Evolutionary conservation across 2,113 vertebrate species (phyloP).

Genomic region (Lophochroa leadbeateri): DNA sequence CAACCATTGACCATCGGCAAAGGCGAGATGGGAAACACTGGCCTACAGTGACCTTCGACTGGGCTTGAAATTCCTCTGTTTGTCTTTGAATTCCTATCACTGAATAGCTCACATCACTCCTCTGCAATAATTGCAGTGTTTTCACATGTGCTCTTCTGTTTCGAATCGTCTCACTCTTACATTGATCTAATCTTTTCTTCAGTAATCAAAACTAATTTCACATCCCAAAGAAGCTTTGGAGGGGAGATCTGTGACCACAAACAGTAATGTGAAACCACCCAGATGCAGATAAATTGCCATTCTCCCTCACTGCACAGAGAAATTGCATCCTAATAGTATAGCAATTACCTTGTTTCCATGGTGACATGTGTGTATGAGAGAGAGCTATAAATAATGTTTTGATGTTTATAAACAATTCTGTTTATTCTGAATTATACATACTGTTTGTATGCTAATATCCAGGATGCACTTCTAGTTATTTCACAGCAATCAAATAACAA

Average conservation of each 20-base stretch:
- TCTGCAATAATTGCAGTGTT: background rate
- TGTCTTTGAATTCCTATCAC: background rate
- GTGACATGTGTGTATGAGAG: accelerated
- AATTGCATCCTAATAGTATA: background rate
- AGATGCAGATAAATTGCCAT: slow-evolving; percentile 27
- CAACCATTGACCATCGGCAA: background rate
- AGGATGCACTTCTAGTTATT: background rate
- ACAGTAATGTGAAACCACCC: background rate
- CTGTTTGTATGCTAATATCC: slow-evolving; percentile 12
- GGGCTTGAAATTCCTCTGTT: background rate
- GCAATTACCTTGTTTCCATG: slow-evolving; percentile 55
- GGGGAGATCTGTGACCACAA: background rate
- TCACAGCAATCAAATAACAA: background rate
- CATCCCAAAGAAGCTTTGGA: background rate
- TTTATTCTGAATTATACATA: background rate
- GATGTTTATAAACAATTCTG: slow-evolving; percentile 29
- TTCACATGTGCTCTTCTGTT: background rate
- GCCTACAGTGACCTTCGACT: background rate
- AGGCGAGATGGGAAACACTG: background rate
- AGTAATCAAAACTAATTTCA: background rate
- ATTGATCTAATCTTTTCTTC: background rate
- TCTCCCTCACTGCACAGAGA: background rate
- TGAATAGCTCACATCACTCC: background rate
- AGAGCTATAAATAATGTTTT: background rate
- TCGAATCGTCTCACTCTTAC: background rate